Evolutionary conservation across 2,888 invertebrate species (phyloP), one percentile per base, ranked within the genome.

Genomic region (Aproaerema taeniolella): DNA sequence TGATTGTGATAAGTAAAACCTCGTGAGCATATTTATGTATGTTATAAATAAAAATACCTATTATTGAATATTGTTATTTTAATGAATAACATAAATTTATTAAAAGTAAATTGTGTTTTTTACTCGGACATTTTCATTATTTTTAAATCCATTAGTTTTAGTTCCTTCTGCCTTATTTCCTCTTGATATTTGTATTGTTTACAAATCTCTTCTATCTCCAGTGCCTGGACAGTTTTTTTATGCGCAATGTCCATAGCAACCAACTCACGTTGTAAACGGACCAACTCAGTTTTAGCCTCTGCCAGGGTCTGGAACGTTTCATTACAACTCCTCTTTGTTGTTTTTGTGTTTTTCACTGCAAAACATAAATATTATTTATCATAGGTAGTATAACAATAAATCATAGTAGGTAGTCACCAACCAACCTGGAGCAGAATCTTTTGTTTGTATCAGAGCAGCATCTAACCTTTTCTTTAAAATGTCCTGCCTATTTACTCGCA

Each of bases 381-480:
- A 20, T 20, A 8, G 20, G 4, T 6, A 20, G 8, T 20, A 20
- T 20, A 20, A 20, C 4, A 20, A 20, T 20, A 20, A 20, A 20
- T 6, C 20, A 20, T 6, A 6, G 20, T 20, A 20, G 8, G 20
- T 20, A 20, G 8, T 8, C 4, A 20, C 4, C 20, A 20, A 6
- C 20, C 20, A 20, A 20, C 20, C 8, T 6, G 4, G 20, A 20
- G 8, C 4, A 20, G 8, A 20, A 20, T 20, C 4, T 20, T 20
- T 20, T 6, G 5, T 20, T 20, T 20, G 8, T 20, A 20, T 20
- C 20, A 20, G 8, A 8, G 20, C 20, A 20, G 8, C 8, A 8
- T 20, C 17, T 32, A 16, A 16, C 14, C 16, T 32, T 32, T 16
- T 16, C 11, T 16, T 32, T 16, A 16, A 32, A 26, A 26, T 26